phyloP scores from a whole-genome alignment of 2,113 vertebrate genomes.

The Chinchilla lanigera region DNA sequence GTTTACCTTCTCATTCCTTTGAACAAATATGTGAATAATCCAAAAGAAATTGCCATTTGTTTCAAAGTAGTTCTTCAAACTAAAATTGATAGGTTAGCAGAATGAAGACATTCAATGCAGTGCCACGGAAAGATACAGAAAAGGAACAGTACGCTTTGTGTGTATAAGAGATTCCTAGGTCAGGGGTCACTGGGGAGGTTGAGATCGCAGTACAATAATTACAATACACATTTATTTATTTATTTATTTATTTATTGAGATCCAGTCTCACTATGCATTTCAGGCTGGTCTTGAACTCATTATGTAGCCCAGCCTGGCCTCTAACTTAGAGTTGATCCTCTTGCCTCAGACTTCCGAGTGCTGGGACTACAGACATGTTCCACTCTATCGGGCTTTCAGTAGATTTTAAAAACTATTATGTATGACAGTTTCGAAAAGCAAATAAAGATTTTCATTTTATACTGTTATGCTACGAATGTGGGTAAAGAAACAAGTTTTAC shows the following conservation, averaged over 20 bases:
- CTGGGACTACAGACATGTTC: not conserved
- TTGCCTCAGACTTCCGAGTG: not conserved
- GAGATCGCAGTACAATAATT: not conserved
- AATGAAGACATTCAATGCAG: not conserved
- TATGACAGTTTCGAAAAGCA: not conserved
- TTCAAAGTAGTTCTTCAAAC: not conserved
- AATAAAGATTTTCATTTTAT: constrained; percentile 40
- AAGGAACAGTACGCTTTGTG: not conserved
- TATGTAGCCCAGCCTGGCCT: not conserved
- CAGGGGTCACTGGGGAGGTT: not conserved
- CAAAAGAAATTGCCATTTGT: not conserved
- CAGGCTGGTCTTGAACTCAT: not conserved
- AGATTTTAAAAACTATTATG: not conserved
- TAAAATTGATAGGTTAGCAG: not conserved
- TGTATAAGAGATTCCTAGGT: not conserved
- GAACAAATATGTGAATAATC: not conserved
- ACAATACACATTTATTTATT: not conserved
- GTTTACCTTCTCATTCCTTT: not conserved
- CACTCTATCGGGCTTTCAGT: not conserved
- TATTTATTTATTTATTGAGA: not conserved
- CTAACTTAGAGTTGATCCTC: not conserved
- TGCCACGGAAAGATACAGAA: not conserved
- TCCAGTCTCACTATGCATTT: not conserved
- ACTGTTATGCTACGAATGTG: not conserved
- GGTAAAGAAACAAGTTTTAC: constrained; percentile 27